Evolutionary conservation across 1,140 invertebrate species (phyloP).

Genomic region (Helicoverpa armigera): DNA sequence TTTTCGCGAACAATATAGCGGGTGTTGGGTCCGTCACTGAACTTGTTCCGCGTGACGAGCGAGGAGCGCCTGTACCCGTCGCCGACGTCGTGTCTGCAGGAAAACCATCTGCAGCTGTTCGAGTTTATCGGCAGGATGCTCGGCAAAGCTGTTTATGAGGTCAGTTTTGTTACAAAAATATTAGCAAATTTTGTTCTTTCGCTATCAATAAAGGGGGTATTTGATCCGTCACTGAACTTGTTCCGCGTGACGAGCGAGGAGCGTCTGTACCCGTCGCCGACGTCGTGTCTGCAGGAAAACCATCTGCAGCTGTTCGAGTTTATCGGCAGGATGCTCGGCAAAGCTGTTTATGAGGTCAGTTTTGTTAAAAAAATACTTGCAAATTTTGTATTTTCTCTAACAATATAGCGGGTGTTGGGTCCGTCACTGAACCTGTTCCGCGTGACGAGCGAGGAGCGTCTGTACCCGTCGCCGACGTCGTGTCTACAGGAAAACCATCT

Average conservation of each 20-base stretch:
- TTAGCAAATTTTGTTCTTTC: no score
- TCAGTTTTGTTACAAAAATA: conserved; percentile 32
- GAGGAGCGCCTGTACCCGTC: conserved; percentile 99
- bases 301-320: conserved; percentile 99
- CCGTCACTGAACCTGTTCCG: conserved; percentile 98
- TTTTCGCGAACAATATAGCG: conserved; percentile 97
- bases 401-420: conserved; percentile 98
- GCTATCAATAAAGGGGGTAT: conserved; percentile 87
- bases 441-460: conserved; percentile 96
- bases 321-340: conserved; percentile 98
- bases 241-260: conserved; percentile 98
- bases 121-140: conserved; percentile 99
- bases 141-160: conserved; percentile 99
- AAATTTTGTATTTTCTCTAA: no score
- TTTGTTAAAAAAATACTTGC: no score
- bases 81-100: conserved; percentile 95
- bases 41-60: conserved; percentile 97
- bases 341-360: conserved; percentile 98
- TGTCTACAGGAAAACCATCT: conserved; percentile 98
- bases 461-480: conserved; percentile 98
- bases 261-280: conserved; percentile 98
- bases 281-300: conserved; percentile 97
- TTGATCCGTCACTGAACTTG: conserved; percentile 98
- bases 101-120: conserved; percentile 98
- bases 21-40: conserved; percentile 98